phyloP scores from a whole-genome alignment of 1,140 invertebrate species.

The Drosophila rufa region DNA sequence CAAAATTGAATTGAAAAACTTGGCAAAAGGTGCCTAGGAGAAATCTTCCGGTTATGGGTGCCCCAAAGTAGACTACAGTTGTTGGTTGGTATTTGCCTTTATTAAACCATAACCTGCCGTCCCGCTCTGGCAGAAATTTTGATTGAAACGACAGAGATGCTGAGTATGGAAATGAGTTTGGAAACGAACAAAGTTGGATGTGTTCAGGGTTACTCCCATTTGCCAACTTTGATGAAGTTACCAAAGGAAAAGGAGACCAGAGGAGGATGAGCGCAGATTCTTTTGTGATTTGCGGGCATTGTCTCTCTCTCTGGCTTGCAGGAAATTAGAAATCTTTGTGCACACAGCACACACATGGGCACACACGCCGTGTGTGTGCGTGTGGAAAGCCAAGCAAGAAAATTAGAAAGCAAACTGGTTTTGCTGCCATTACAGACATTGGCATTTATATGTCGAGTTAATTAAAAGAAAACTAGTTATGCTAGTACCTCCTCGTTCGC shows the following conservation, averaged over 20 bases:
- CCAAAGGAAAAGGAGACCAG: conserved; percentile 3
- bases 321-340: conserved; percentile 67
- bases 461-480: conserved; percentile 82
- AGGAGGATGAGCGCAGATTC: conserved; percentile 28
- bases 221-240: conserved; percentile 32
- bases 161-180: conserved; percentile 35
- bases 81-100: conserved; percentile 21
- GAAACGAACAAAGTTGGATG: conserved; percentile 1
- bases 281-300: conserved; percentile 61
- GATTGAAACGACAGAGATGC: conserved; percentile 13
- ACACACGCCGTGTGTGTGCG: conserved; percentile 9
- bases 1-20: conserved; percentile 73
- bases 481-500: conserved; percentile 28
- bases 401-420: conserved; percentile 82
- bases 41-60: conserved; percentile 7
- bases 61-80: conserved; percentile 61
- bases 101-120: conserved; percentile 35
- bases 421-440: conserved; percentile 47
- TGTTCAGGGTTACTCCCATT: conserved; percentile 18
- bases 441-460: conserved; percentile 77
- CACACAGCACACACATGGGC: conserved; percentile 34
- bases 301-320: conserved; percentile 53
- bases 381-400: conserved; percentile 61
- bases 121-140: conserved; percentile 9
- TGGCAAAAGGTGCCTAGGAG: conserved; percentile 35